Conservation (phyloP, 1,140 invertebrate species). For the fruit fly (Drosophila melanogaster) region DNA sequence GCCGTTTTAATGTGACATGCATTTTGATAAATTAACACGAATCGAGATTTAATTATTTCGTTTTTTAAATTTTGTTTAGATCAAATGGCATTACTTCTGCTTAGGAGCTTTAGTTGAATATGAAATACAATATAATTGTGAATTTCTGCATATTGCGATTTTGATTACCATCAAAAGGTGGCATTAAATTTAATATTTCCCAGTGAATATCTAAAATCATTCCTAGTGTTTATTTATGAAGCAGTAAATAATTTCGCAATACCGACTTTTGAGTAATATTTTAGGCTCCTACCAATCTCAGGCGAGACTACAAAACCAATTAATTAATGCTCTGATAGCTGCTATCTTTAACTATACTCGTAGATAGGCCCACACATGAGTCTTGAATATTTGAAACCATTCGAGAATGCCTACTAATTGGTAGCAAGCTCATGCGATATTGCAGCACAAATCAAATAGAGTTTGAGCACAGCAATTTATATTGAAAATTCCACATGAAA, state of each 20-base stretch:
- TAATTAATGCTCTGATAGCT: constrained; percentile 35
- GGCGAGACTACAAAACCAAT: constrained; percentile 13
- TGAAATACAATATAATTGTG: too few species aligned
- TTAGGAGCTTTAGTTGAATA: not conserved
- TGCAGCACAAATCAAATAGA: constrained; percentile 25
- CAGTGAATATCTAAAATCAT: not conserved
- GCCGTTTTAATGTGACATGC: constrained; percentile 34
- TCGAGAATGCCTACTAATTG: constrained; percentile 45
- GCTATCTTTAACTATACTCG: constrained; percentile 11
- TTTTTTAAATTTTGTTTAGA: constrained; percentile 1
- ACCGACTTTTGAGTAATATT: constrained; percentile 1
- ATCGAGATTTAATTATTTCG: constrained; percentile 14
- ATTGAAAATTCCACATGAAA: constrained; percentile 65
- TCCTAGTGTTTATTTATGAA: constrained; percentile 6
- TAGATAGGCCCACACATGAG: constrained; percentile 3
- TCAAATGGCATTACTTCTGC: not conserved
- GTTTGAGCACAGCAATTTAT: constrained; percentile 61
- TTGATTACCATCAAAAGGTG: not conserved
- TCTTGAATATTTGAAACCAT: constrained; percentile 14
- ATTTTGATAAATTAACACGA: constrained; percentile 48
- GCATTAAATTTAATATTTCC: not conserved
- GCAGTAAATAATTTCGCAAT: constrained; percentile 10
- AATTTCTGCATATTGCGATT: not conserved
- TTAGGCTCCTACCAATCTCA: constrained; percentile 32
- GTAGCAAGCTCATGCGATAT: constrained; percentile 15